Evolutionary conservation across 2,113 vertebrate genomes (phyloP), one percentile per base, ranked within the genome.

Genomic region (Microcebus lehilahytsara): DNA sequence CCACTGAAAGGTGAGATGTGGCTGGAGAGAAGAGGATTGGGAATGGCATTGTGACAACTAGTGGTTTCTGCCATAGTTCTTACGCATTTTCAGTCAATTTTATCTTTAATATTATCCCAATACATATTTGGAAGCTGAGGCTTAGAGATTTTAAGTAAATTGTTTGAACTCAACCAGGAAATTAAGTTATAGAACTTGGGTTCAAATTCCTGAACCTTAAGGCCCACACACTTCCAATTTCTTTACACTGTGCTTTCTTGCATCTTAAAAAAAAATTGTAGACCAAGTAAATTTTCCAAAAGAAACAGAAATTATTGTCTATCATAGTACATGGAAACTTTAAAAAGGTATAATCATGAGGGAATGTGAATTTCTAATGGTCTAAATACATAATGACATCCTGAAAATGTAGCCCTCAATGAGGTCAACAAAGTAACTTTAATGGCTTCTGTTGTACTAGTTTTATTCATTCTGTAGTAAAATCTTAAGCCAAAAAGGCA

Each of bases 391-490:
- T 4, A 32, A 37, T 66, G 34, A 67, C 7, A 84, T 51, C 32
- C 37, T 85, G 12, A 94, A 84, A 94, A 53, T 42, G 14, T 4
- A 49, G 20, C 14, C 10, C 16, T 74, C 32, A 16, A 1, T 37
- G 42, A 79, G 20, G 9, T 40, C 66, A 93, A 30, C 49, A 72
- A 40, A 6, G 5, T 80, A 58, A 46, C 37, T 53, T 85, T 51
- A 25, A 83, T 86, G 56, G 20, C 20, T 86, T 88, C 25, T 93
- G 19, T 64, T 96, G 56, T 53, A 56, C 9, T 20, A 49, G 23
- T 60, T 91, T 95, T 95, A 69, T 94, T 88, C 53, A 69, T 94
- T 88, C 46, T 42, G 62, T 22, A 79, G 16, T 27, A 69, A 92
- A 92, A 74, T 53, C 32, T 77, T 91, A 78, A 23, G 25, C 40